Base-by-base conservation (phyloP, 2,888 invertebrate species). In the Nephrocerus scutellatus region DNA sequence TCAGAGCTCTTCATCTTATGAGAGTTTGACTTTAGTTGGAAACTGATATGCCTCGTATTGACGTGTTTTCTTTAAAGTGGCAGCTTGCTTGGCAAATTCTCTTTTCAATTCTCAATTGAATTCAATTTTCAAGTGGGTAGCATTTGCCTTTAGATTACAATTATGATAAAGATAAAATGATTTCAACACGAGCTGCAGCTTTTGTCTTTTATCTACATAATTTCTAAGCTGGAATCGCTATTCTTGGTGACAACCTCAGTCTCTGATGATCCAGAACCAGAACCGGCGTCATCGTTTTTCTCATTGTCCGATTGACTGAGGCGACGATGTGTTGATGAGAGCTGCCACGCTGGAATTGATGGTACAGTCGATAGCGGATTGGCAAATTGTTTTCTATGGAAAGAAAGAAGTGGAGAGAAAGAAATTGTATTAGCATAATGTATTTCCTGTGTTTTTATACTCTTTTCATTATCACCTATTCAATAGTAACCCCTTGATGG, bases 271-370 rank as follows among this genome's bases (percentile, higher is more conserved):
- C 77, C 77, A 10, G 77, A 77, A 1, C 81, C 81, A 15, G 73
- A 74, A 0, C 80, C 81, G 23, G 60, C 63, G 4, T 80, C 73
- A 43, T 75, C 75, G 49, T 73, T 71, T 39, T 70, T 72, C 28
- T 68, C 68, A 36, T 68, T 70, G 38, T 68, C 67, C 21, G 63
- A 63, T 63, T 73, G 18, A 24, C 56, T 58, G 24, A 62, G 54
- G 20, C 54, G 60, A 68, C 72, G 59, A 14, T 52, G 56, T 26
- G 43, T 42, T 3, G 61, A 53, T 16, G 57, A 77, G 42, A 84
- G 68, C 63, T 87, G 86, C 87, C 87, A 87, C 10, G 83, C 77
- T 14, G 87, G 86, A 51, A 87, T 86, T 2, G 84, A 83, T 2
- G 80, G 76, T 18, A 77, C 74, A 1, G 79, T 69, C 3, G 78